Conservation (phyloP, 2,113 vertebrate genomes). For the Dicrurus megarhynchus region DNA sequence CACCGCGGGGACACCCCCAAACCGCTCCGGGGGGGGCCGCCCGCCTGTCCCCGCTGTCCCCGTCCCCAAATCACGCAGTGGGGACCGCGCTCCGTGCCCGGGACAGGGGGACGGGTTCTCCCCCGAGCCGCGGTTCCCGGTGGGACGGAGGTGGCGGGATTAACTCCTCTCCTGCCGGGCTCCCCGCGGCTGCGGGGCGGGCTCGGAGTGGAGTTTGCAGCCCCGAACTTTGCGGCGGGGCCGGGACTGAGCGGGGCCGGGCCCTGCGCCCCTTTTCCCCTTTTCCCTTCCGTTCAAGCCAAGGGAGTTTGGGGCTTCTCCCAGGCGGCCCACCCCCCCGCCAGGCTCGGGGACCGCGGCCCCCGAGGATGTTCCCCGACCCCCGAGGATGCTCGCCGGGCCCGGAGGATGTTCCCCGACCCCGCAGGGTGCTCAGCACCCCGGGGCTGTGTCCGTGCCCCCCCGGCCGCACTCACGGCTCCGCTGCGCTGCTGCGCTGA, state of each 20-base stretch:
- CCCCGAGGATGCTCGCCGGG: not conserved
- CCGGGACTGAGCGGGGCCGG: not conserved
- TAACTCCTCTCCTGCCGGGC: not conserved
- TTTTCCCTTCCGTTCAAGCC: not conserved
- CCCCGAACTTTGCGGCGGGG: not conserved
- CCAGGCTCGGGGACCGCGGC: not conserved
- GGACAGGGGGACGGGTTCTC: not conserved
- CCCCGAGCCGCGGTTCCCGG: no score
- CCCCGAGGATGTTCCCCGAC: not conserved
- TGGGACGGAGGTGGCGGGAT: not conserved
- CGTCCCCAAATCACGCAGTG: accelerated
- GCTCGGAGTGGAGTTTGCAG: not conserved
- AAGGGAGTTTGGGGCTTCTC: not conserved
- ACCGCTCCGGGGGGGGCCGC: not conserved
- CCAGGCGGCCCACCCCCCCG: not conserved
- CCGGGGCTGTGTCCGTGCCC: not conserved
- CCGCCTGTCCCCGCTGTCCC: not conserved
- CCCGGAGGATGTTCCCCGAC: not conserved
- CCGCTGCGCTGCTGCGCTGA: not conserved
- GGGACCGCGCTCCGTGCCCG: not conserved
- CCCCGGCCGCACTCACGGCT: constrained; percentile 15
- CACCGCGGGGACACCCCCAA: not conserved
- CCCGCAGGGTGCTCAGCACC: not conserved
- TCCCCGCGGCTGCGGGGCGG: not conserved
- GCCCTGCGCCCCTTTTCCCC: not conserved